These are phyloP conservation scores for Vanacampus margaritifer DNA, from an alignment of 2,113 vertebrate genomes.

Conservation along the genomic window DNA sequence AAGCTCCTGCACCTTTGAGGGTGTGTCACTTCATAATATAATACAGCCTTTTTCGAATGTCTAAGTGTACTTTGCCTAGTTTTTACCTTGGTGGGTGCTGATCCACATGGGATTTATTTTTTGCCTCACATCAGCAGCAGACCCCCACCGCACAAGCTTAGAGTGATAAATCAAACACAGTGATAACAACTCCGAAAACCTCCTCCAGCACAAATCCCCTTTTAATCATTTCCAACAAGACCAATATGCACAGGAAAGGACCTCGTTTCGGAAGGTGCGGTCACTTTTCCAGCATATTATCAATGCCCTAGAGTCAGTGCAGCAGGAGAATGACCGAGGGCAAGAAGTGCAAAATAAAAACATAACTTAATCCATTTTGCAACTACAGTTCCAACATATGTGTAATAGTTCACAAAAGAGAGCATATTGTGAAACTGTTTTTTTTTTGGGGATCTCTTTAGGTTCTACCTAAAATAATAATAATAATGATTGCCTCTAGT, in stretches of 20 bases:
- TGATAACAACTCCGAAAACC: constrained; percentile 64
- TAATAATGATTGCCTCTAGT: too few species aligned
- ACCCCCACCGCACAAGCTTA: constrained; percentile 35
- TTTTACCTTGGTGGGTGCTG: constrained; percentile 16
- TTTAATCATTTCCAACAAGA: constrained; percentile 71
- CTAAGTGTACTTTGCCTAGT: not conserved
- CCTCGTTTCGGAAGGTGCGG: constrained; percentile 38
- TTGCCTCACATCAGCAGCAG: constrained; percentile 35
- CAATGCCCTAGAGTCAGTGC: constrained; percentile 38
- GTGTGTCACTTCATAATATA: not conserved
- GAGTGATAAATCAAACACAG: constrained; percentile 68
- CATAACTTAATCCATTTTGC: too few species aligned
- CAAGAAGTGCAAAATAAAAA: too few species aligned
- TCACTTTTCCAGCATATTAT: constrained; percentile 60
- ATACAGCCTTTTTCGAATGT: not conserved
- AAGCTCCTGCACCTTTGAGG: not conserved
- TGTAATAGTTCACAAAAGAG: too few species aligned
- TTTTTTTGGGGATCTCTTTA: too few species aligned
- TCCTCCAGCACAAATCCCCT: constrained; percentile 59
- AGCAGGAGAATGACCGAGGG: too few species aligned
- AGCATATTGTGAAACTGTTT: too few species aligned
- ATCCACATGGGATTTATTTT: constrained; percentile 61
- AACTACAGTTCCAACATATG: too few species aligned
- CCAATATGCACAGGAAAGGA: constrained; percentile 46
- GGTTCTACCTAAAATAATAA: too few species aligned